These are phyloP conservation scores for Clavelina lepadiformis DNA, from an alignment of 23 tunicate species.

Conservation along the genomic window DNA sequence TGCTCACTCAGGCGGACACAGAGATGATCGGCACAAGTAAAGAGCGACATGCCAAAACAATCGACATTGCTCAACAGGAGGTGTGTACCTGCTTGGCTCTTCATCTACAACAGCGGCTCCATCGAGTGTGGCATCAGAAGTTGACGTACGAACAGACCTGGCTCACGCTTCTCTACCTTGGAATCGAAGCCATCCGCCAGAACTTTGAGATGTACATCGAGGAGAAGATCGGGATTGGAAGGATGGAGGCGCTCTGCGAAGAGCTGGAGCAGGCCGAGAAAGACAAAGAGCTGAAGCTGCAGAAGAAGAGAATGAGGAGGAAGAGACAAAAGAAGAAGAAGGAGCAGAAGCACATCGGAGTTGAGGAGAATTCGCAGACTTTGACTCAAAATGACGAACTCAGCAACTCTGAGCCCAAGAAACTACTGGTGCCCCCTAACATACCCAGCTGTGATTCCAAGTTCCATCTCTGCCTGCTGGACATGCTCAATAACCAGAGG, in stretches of 20 bases:
- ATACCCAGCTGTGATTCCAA: not conserved
- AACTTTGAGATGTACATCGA: conserved; percentile 58
- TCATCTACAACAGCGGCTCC: conserved; percentile 67
- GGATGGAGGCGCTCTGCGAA: conserved; percentile 69
- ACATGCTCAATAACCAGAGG: conserved; percentile 9
- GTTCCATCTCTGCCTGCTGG: conserved; percentile 28
- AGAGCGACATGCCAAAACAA: conserved; percentile 88
- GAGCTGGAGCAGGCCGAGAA: conserved; percentile 53
- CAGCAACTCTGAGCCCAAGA: not conserved
- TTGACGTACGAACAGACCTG: conserved; percentile 71
- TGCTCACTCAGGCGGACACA: conserved; percentile 67
- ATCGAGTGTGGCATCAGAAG: conserved; percentile 68
- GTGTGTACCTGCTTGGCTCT: conserved; percentile 81
- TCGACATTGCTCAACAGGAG: conserved; percentile 89
- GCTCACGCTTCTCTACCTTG: conserved; percentile 51
- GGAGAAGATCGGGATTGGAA: conserved; percentile 33
- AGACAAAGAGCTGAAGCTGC: conserved; percentile 21
- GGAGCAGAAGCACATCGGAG: not conserved
- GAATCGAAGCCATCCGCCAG: conserved; percentile 53
- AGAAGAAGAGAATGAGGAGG: conserved; percentile 28
- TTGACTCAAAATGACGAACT: not conserved
- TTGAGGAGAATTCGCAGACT: not conserved
- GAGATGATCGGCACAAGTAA: conserved; percentile 74
- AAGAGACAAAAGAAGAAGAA: conserved; percentile 47
- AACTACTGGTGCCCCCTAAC: no score